These are phyloP conservation scores for Lamprotornis superbus DNA, from an alignment of 2,113 vertebrate genomes.

Conservation along the genomic window DNA sequence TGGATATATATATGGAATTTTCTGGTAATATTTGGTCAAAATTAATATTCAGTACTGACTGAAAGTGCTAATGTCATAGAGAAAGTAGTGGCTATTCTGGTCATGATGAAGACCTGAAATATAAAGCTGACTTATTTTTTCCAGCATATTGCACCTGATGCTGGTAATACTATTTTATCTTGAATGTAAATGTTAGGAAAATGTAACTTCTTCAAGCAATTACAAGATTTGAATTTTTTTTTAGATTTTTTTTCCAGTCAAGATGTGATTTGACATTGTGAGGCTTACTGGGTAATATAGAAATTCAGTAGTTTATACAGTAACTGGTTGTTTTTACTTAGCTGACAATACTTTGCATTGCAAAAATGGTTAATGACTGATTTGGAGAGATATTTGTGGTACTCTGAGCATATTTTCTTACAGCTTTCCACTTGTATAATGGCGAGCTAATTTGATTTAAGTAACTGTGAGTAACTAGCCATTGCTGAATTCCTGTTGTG, in stretches of 20 bases:
- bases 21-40: slow-evolving; percentile 53
- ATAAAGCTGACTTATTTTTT: slow-evolving; percentile 58
- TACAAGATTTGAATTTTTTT: neutral
- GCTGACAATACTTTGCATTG: slow-evolving; percentile 16
- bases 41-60: slow-evolving; percentile 49
- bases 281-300: slow-evolving; percentile 33
- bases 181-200: slow-evolving; percentile 45
- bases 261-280: slow-evolving; percentile 1
- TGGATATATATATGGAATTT: neutral
- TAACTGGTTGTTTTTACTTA: slow-evolving; percentile 48
- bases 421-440: slow-evolving; percentile 1
- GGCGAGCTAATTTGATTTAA: neutral
- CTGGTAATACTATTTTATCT: slow-evolving; percentile 54
- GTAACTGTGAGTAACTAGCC: neutral
- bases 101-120: slow-evolving; percentile 25
- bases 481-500: neutral
- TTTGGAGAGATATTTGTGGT: neutral
- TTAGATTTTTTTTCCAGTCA: neutral
- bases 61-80: slow-evolving; percentile 42
- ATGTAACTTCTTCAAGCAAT: neutral
- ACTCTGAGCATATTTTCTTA: neutral
- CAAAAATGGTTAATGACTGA: slow-evolving; percentile 16
- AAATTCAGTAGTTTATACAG: slow-evolving; percentile 50
- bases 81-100: slow-evolving; percentile 47
- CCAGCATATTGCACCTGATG: slow-evolving; percentile 9